Percentiles rank a stretch among this genome's conserved stretches.
Conservation (phyloP, 2,797 vertebrate genomes). For the Spinibarbus caldwelli region DNA sequence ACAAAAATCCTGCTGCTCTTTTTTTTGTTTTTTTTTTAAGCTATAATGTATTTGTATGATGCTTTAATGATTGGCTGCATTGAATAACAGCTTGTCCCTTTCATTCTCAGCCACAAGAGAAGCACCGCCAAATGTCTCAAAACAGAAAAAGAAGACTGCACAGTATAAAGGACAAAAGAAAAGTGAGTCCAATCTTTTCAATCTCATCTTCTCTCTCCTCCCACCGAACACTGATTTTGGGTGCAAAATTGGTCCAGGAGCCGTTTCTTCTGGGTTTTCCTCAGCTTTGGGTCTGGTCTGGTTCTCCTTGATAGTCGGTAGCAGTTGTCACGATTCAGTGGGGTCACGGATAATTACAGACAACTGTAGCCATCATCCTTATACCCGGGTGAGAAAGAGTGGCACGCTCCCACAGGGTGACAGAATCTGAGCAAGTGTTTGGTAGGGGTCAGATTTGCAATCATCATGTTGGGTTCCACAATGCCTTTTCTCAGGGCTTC, state of each 20-base stretch:
- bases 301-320: conserved; percentile 38
- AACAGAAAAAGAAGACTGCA: conserved; percentile 97
- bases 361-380: conserved; percentile 14
- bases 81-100: background rate
- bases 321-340: conserved; percentile 22
- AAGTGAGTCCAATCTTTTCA: conserved; percentile 83
- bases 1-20: background rate
- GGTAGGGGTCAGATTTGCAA: conserved; percentile 17
- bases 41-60: background rate
- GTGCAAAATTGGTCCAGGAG: conserved; percentile 20
- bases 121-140: conserved; percentile 90
- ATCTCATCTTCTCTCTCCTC: conserved; percentile 27
- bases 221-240: conserved; percentile 29
- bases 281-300: conserved; percentile 41
- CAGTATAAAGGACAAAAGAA: conserved; percentile 99
- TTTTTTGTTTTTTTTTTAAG: too few relatives aligned
- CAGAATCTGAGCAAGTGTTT: conserved; percentile 22
- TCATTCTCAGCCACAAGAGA: conserved; percentile 86
- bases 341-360: conserved; percentile 28
- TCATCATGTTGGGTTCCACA: conserved; percentile 32
- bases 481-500: conserved; percentile 19
- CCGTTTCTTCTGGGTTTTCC: conserved; percentile 12
- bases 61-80: background rate
- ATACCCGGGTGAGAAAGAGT: background rate
- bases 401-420: conserved; percentile 22